phyloP scores from a whole-genome alignment of 1,140 invertebrate genomes.

The Physella acuta region DNA sequence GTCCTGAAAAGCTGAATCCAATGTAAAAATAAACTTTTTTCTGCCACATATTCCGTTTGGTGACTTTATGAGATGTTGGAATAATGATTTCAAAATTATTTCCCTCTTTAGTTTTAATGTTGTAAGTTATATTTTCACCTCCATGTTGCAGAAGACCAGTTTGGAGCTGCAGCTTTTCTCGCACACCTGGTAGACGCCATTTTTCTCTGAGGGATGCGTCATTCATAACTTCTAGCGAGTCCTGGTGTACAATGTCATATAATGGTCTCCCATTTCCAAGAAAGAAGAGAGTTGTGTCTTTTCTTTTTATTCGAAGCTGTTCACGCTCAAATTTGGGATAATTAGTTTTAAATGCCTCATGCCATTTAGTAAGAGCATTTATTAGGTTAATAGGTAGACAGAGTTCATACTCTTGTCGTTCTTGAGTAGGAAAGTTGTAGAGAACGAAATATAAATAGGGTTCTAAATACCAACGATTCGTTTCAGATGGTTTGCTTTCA shows the following conservation, averaged over 20 bases:
- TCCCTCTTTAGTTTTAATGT: not conserved
- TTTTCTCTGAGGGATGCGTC: not conserved
- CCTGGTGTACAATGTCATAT: slow-evolving; percentile 14
- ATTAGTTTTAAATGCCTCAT: slow-evolving; percentile 4
- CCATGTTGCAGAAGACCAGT: not conserved
- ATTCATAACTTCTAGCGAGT: not conserved
- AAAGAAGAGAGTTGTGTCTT: slow-evolving; percentile 22
- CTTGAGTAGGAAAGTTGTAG: slow-evolving; percentile 25
- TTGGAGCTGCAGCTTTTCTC: slow-evolving; percentile 8
- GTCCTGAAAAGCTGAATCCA: slow-evolving; percentile 36
- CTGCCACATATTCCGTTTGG: slow-evolving; percentile 13
- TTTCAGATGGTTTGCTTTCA: not conserved
- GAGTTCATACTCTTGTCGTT: not conserved
- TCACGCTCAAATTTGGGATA: slow-evolving; percentile 6
- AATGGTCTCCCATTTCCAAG: slow-evolving; percentile 11
- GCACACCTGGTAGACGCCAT: slow-evolving; percentile 10
- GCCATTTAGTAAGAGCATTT: not conserved
- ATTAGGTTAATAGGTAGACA: not conserved
- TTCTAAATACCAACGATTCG: not conserved
- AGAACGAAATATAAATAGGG: slow-evolving; percentile 16
- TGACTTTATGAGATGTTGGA: slow-evolving; percentile 9
- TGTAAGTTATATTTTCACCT: not conserved
- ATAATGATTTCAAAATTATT: not conserved
- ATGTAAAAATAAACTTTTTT: slow-evolving; percentile 29
- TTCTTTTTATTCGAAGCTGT: not conserved